Percentiles rank a stretch among this genome's conserved stretches.
Conservation (phyloP, 35 echinoderm and acorn worm species). For the Eucidaris tribuloides region DNA sequence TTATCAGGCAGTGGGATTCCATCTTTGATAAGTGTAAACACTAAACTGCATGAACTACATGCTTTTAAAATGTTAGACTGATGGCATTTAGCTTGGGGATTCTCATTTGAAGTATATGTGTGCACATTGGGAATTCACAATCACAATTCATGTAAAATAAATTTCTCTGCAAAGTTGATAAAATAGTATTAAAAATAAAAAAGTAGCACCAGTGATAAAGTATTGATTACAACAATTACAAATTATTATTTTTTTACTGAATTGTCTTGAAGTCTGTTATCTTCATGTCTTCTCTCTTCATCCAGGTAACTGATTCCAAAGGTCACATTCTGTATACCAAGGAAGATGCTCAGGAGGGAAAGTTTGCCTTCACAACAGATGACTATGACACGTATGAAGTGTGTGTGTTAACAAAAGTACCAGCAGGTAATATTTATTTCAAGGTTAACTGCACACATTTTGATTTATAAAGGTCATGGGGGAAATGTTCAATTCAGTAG, state of each 20-base stretch:
- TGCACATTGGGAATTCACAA: too few species aligned
- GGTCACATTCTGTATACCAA: slow-evolving; percentile 84
- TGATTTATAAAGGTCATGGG: too few species aligned
- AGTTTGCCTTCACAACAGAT: slow-evolving; percentile 99
- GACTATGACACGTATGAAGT: slow-evolving; percentile 96
- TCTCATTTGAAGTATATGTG: too few species aligned
- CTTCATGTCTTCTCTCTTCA: background rate
- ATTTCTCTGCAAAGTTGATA: background rate
- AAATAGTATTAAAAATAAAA: too few species aligned
- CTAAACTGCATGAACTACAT: too few species aligned
- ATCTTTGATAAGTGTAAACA: too few species aligned
- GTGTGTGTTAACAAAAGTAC: slow-evolving; percentile 73
- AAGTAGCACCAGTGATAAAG: background rate
- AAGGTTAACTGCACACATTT: too few species aligned
- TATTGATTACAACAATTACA: background rate
- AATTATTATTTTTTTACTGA: background rate
- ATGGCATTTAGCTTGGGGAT: too few species aligned
- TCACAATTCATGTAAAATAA: too few species aligned
- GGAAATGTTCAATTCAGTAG: too few species aligned
- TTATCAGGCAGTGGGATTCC: too few species aligned
- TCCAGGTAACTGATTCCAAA: slow-evolving; percentile 53
- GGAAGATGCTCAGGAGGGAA: slow-evolving; percentile 90
- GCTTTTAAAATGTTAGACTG: too few species aligned
- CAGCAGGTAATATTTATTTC: slow-evolving; percentile 83
- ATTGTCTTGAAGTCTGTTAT: background rate